Percentiles rank a stretch among this genome's conserved stretches.
These are phyloP conservation scores for Trididemnum clinides DNA, from an alignment of 23 tunicate genomes.

Conservation along the genomic window DNA sequence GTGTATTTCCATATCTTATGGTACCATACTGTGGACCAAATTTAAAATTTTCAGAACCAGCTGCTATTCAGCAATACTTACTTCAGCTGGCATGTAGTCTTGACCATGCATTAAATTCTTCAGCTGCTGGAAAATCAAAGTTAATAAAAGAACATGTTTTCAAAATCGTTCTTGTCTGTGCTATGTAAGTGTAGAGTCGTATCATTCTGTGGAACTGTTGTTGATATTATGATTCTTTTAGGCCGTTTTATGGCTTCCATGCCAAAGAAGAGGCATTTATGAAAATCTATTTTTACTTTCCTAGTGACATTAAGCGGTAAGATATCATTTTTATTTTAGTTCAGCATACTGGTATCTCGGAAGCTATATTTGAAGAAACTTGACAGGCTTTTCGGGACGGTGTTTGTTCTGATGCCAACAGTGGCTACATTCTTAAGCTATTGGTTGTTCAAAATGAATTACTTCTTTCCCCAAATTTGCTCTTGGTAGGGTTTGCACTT, in stretches of 20 bases:
- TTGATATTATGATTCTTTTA: neutral
- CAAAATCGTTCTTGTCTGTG: conserved; percentile 60
- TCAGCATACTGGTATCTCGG: too few relatives aligned
- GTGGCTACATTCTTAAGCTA: too few relatives aligned
- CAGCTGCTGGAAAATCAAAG: neutral
- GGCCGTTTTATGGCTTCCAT: conserved; percentile 86
- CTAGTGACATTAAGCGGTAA: conserved; percentile 77
- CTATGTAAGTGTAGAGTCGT: conserved; percentile 53
- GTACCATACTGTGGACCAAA: conserved; percentile 68
- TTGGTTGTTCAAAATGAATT: too few relatives aligned
- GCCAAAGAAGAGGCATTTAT: conserved; percentile 65
- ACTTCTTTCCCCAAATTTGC: too few relatives aligned
- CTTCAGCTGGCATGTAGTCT: conserved; percentile 63
- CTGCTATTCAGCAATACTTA: conserved; percentile 37
- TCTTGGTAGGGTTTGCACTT: too few relatives aligned
- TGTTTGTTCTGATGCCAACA: too few relatives aligned
- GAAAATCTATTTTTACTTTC: conserved; percentile 78
- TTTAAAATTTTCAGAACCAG: conserved; percentile 7
- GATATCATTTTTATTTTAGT: too few relatives aligned
- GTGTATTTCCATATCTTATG: conserved; percentile 82
- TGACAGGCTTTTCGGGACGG: too few relatives aligned
- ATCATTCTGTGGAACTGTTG: neutral
- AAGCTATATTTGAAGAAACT: too few relatives aligned
- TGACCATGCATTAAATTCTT: conserved; percentile 67
- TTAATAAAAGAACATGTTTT: conserved; percentile 66